A percentile compares a stretch with the other conserved stretches of the same genome.
These are phyloP conservation scores for Zosterops lateralis DNA, from an alignment of 2,113 vertebrate species.

Conservation along the genomic window DNA sequence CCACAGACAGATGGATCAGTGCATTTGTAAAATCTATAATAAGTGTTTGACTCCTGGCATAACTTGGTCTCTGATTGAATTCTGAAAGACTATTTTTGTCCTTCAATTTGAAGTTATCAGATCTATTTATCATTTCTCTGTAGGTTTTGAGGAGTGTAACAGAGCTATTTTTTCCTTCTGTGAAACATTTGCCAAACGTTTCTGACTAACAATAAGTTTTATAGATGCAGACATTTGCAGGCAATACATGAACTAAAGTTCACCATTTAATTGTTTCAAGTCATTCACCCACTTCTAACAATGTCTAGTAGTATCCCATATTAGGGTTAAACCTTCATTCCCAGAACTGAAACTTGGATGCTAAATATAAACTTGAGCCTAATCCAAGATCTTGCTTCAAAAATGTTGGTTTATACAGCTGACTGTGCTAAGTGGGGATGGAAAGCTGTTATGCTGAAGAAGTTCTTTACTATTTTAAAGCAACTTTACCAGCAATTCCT, in stretches of 20 bases:
- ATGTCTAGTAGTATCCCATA: background rate
- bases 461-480: conserved; percentile 44
- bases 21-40: background rate
- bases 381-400: conserved; percentile 36
- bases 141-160: background rate
- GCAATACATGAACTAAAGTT: background rate
- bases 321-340: conserved; percentile 32
- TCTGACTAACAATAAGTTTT: background rate
- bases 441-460: conserved; percentile 39
- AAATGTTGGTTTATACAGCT: conserved; percentile 48
- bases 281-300: background rate
- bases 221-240: background rate
- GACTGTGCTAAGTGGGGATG: conserved; percentile 18
- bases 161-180: background rate
- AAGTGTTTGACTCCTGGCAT: background rate
- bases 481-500: background rate
- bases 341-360: conserved; percentile 20
- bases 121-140: background rate
- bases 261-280: background rate
- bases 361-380: conserved; percentile 42
- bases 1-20: background rate
- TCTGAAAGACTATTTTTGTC: background rate
- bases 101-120: background rate
- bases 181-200: background rate
- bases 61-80: background rate